Evolutionary conservation across 1,140 invertebrate genomes (phyloP).

Genomic region (Cyphomyrmex costatus): DNA sequence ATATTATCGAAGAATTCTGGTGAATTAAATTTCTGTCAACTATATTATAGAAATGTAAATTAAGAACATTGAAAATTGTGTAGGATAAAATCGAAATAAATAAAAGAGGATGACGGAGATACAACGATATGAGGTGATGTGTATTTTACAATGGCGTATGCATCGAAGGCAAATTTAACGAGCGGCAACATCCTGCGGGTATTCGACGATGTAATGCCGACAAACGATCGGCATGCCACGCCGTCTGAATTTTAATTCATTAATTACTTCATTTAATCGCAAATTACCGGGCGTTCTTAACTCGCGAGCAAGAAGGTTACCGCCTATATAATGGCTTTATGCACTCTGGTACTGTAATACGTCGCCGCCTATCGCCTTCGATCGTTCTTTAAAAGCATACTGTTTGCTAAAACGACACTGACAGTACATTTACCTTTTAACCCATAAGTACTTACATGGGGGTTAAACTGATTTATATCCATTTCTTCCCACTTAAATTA

Average conservation of each 20-base stretch:
- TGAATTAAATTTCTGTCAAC: not conserved
- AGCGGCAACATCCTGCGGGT: conserved; percentile 57
- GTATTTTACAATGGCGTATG: conserved; percentile 29
- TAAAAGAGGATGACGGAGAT: not conserved
- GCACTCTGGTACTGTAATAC: conserved; percentile 30
- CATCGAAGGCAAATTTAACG: conserved; percentile 63
- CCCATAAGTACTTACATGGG: too few relatives aligned
- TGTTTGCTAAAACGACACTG: not conserved
- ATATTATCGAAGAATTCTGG: not conserved
- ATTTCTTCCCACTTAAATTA: too few relatives aligned
- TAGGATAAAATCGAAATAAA: not conserved
- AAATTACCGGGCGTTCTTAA: conserved; percentile 73
- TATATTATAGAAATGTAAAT: not conserved
- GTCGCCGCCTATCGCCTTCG: not conserved
- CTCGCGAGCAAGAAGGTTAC: conserved; percentile 66
- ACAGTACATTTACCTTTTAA: not conserved
- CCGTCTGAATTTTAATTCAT: conserved; percentile 79
- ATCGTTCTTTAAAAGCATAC: not conserved
- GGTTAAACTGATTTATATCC: too few relatives aligned
- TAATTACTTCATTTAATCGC: conserved; percentile 82
- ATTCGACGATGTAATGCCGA: conserved; percentile 65
- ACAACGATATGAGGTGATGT: not conserved
- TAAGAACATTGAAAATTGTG: not conserved
- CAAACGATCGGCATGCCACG: conserved; percentile 71
- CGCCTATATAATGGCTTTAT: conserved; percentile 61